Conservation (phyloP, 1,140 invertebrate genomes). For the Colletes latitarsis region DNA sequence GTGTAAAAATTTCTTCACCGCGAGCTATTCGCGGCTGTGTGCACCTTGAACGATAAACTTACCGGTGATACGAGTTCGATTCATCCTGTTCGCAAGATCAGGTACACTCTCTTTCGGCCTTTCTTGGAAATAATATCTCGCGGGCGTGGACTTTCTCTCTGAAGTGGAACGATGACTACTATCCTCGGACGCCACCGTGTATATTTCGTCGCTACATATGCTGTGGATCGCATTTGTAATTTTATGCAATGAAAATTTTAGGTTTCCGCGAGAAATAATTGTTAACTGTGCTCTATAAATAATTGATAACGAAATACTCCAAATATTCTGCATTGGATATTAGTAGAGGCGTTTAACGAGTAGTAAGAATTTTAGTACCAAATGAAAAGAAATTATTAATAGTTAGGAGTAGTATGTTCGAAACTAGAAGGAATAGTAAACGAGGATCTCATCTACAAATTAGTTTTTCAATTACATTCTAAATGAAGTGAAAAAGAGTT, state of each 20-base stretch:
- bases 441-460: too few species aligned
- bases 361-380: too few species aligned
- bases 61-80: background rate
- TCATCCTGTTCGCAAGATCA: constrained; percentile 26
- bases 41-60: background rate
- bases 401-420: too few species aligned
- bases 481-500: too few species aligned
- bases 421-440: too few species aligned
- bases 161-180: constrained; percentile 34
- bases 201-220: background rate
- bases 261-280: background rate
- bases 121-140: constrained; percentile 38
- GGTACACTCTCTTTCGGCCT: constrained; percentile 21
- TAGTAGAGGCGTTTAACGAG: too few species aligned
- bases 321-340: too few species aligned
- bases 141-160: constrained; percentile 42
- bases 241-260: background rate
- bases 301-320: too few species aligned
- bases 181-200: background rate
- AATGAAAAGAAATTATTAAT: too few species aligned
- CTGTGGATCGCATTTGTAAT: background rate
- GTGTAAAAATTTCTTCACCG: background rate
- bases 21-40: background rate
- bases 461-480: too few species aligned
- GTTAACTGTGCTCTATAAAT: background rate